Percentiles rank a stretch among this genome's conserved stretches.
Conservation (phyloP, 2,888 invertebrate species). For the Drosophila pseudotalamancana region DNA sequence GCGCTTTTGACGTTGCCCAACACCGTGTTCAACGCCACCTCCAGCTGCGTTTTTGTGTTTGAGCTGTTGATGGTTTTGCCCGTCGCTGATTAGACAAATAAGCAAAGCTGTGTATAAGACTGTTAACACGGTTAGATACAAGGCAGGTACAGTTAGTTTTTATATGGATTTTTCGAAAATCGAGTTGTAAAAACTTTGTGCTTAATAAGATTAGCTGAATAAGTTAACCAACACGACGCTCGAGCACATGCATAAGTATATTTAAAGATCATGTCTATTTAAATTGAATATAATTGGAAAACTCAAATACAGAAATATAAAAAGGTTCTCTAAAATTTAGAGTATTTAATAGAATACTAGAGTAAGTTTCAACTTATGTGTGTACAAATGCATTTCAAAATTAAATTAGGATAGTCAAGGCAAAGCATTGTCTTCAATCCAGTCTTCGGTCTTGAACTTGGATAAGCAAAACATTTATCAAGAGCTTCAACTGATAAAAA, state of each 20-base stretch:
- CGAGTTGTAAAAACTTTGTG: constrained; percentile 13
- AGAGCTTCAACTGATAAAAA: not conserved
- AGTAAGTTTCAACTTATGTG: too few species aligned
- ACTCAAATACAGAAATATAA: too few species aligned
- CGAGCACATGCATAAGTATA: too few species aligned
- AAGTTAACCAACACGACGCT: too few species aligned
- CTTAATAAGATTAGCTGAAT: not conserved
- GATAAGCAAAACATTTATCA: constrained; percentile 6
- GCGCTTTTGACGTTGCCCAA: constrained; percentile 28
- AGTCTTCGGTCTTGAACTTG: not conserved
- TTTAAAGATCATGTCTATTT: too few species aligned
- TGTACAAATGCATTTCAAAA: too few species aligned
- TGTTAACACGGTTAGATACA: constrained; percentile 36
- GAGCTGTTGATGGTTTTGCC: constrained; percentile 19
- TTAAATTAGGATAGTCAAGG: too few species aligned
- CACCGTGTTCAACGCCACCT: constrained; percentile 56
- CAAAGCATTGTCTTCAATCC: too few species aligned
- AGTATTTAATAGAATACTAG: too few species aligned
- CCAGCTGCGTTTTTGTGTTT: constrained; percentile 65
- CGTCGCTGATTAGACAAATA: constrained; percentile 32
- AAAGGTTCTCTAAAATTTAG: too few species aligned
- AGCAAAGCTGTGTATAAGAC: constrained; percentile 13
- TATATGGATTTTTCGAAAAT: constrained; percentile 1
- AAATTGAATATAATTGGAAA: too few species aligned
- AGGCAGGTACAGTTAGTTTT: not conserved